Evolutionary conservation across 2,797 vertebrate species (phyloP).

Genomic region (Karalla daura): DNA sequence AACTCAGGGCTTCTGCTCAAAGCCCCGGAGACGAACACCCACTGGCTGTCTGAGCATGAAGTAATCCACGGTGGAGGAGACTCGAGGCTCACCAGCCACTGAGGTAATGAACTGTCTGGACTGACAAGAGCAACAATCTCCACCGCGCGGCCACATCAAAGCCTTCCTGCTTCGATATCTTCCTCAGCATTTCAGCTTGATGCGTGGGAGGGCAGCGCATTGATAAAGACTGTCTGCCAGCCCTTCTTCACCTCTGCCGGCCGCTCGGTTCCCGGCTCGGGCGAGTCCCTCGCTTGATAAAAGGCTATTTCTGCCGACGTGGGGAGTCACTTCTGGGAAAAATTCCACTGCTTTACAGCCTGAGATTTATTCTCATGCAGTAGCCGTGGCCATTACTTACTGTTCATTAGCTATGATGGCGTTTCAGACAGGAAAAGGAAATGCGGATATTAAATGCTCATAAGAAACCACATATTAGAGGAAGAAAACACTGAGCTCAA

Average conservation of each 20-base stretch:
- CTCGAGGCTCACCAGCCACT: slow-evolving; percentile 5
- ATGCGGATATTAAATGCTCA: too few relatives aligned
- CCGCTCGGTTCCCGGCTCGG: not conserved
- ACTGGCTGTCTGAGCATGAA: slow-evolving; percentile 64
- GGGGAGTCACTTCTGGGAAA: not conserved
- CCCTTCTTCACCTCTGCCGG: not conserved
- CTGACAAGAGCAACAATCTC: slow-evolving; percentile 39
- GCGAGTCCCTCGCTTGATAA: not conserved
- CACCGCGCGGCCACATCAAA: slow-evolving; percentile 47
- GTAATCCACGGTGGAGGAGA: slow-evolving; percentile 43
- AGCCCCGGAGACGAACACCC: slow-evolving; percentile 54
- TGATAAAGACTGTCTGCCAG: slow-evolving; percentile 11
- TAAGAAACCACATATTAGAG: too few relatives aligned
- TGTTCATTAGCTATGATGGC: not conserved
- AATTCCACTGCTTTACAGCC: not conserved
- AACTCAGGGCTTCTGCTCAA: slow-evolving; percentile 46
- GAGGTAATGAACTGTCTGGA: slow-evolving; percentile 37
- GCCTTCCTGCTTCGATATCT: slow-evolving; percentile 40
- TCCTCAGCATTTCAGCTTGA: not conserved
- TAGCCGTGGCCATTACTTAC: not conserved
- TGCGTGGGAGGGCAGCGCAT: not conserved
- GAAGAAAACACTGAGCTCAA: too few relatives aligned
- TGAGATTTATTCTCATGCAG: not conserved
- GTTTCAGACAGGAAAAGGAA: not conserved
- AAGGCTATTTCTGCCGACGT: not conserved